Evolutionary conservation across 1,140 invertebrate species (phyloP), one percentile per base, ranked within the genome.

Genomic region (Lethrus apterus): DNA sequence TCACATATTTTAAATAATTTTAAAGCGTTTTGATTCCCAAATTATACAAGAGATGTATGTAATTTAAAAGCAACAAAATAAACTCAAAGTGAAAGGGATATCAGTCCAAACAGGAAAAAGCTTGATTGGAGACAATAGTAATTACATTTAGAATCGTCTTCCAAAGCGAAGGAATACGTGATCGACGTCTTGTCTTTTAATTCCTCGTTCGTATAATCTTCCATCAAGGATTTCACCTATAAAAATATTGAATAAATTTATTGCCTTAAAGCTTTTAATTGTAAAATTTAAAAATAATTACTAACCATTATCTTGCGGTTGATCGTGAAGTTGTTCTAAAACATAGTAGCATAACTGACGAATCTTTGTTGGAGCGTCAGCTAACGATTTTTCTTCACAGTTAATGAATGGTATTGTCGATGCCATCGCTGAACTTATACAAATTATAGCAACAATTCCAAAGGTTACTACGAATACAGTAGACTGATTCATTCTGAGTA

Each of bases 161-260:
- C 84, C 84, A 61, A 88, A 87, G 58, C 83, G 78, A 34, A 88
- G 73, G 67, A 87, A 88, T 36, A 86, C 83, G 66, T 88, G 85
- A 47, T 86, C 83, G 20, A 86, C 78, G 64, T 88, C 84, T 64
- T 88, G 83, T 42, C 84, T 74, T 64, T 88, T 88, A 38, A 80
- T 79, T 30, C 77, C 78, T 52, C 72, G 40, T 54, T 56, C 41
- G 54, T 48, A 50, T 3, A 47, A 17, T 40, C 49, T 43, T 17
- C 53, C 54, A 24, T 52, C 59, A 23, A 58, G 54, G 17, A 57
- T 46, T 45, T 58, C 59, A 17, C 49, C 58, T 52, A 38, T 32
- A 35, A 14, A 31, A 4, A 45, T 21, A 19, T 17, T 30, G 15
- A 14, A 34, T 8, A 42, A 42, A 23, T 44, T 5, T 21, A 14